Base-by-base conservation (phyloP, 2,797 vertebrate species). In the Hozukius guyotensis region DNA sequence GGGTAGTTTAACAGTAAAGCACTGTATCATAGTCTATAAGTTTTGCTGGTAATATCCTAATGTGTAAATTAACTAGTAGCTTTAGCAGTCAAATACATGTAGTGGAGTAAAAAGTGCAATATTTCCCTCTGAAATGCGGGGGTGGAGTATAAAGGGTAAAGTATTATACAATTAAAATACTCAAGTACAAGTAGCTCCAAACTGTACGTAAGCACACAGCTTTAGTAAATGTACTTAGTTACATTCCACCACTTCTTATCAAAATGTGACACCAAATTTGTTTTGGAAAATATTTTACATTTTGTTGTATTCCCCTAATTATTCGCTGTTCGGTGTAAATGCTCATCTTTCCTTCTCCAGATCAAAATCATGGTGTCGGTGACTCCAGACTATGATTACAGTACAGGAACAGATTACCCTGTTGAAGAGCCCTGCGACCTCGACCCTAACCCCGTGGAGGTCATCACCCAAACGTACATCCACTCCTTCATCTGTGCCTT, bases 401-500 rank as follows among this genome's bases (percentile, higher is more conserved):
- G 0, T 9, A 4, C 22, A 18, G 3, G 5, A 4, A 2, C 4
- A 4, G 24, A 79, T 4, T 10, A 64, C 9, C 0, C 0, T 1
- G 24, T 11, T 1, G 62, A 27, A 0, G 61, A 1, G 0, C 56
- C 18, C 13, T 95, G 94, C 27, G 1, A 38, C 66, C 25, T 93
- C 0, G 70, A 81, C 49, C 88, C n/a, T 0, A 27, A 73, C 13
- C 77, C 82, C 2, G 1, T 25, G 2, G 81, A 87, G 22, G 46
- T 87, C 77, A 36, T 72, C 29, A 66, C 86, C 3, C 92, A 94
- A 46, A 91, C 89, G 0, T 92, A 76, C 82, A 78, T 96, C 0
- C 97, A 97, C 88, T 95, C 96, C 0, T 2, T 98, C 42, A 97
- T 97, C 69, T 97, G 96, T 4, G 75, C 91, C 1, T 83, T 96